phyloP scores from a whole-genome alignment of 2,888 invertebrate species.

The Theretra japonica region DNA sequence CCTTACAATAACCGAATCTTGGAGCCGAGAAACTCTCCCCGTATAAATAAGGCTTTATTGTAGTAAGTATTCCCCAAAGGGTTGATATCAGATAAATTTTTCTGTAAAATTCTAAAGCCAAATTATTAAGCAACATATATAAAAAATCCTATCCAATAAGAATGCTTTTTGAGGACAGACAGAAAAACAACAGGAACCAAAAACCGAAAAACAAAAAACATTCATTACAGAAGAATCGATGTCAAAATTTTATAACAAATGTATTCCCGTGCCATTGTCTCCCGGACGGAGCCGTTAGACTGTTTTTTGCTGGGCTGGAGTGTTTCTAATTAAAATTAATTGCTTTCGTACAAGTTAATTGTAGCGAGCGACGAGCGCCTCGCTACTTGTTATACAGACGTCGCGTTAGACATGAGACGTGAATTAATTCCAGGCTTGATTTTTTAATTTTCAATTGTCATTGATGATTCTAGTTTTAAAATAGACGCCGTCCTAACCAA shows the following conservation, averaged over 20 bases:
- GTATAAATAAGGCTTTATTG: too few relatives aligned
- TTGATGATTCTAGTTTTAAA: too few relatives aligned
- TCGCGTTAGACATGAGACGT: constrained; percentile 48
- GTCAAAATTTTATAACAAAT: constrained; percentile 25
- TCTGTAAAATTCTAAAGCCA: too few relatives aligned
- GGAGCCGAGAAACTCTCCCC: too few relatives aligned
- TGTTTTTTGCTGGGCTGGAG: constrained; percentile 55
- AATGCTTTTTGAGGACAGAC: too few relatives aligned
- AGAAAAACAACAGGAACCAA: too few relatives aligned
- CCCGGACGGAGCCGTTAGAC: constrained; percentile 39
- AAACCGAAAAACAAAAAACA: neutral
- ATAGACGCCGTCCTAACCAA: too few relatives aligned
- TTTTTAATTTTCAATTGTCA: neutral
- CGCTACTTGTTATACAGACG: constrained; percentile 65
- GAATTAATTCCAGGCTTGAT: neutral
- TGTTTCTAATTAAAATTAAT: constrained; percentile 76
- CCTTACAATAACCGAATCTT: too few relatives aligned
- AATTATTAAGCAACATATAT: too few relatives aligned
- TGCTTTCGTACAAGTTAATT: constrained; percentile 73
- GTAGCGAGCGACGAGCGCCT: constrained; percentile 59
- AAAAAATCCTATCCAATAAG: too few relatives aligned
- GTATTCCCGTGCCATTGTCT: neutral
- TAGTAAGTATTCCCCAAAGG: too few relatives aligned
- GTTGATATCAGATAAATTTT: too few relatives aligned
- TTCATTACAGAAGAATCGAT: constrained; percentile 18